These are phyloP conservation scores for Apotomis turbidana DNA, from an alignment of 2,888 invertebrate species.

Conservation along the genomic window DNA sequence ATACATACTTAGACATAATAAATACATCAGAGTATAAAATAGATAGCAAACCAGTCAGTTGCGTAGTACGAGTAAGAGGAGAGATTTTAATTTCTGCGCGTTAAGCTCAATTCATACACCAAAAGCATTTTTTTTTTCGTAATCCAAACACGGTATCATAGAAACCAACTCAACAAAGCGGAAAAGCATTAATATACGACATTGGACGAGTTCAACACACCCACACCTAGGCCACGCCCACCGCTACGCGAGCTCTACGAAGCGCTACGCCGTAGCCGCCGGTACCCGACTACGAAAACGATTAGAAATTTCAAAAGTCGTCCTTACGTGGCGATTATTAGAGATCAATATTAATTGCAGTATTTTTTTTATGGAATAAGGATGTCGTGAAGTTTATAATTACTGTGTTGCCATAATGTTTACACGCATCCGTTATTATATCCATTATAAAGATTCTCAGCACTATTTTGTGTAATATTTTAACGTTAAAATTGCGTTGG, in stretches of 20 bases:
- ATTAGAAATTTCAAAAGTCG: not conserved
- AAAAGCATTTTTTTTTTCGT: not conserved
- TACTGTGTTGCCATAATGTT: constrained; percentile 7
- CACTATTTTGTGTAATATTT: not conserved
- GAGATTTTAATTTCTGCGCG: no score
- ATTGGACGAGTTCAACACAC: constrained; percentile 52
- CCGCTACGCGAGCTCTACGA: constrained; percentile 37
- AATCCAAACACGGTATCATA: not conserved
- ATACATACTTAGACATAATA: no score
- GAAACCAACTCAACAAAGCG: not conserved
- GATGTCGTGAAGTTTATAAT: constrained; percentile 4
- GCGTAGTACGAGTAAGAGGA: no score
- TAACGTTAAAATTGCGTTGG: not conserved
- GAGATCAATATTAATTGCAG: not conserved
- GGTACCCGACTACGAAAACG: constrained; percentile 25
- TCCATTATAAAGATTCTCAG: not conserved
- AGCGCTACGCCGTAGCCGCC: constrained; percentile 26
- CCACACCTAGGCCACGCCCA: constrained; percentile 48
- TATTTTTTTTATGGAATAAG: not conserved
- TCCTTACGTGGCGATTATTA: not conserved
- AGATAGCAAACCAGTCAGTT: no score
- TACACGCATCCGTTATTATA: constrained; percentile 6
- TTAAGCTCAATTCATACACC: not conserved
- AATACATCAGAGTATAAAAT: no score
- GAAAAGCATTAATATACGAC: constrained; percentile 19